Evolutionary conservation across 37 sponge, comb jelly and placozoan species (phyloP).

Genomic region (Eunapius fragilis): DNA sequence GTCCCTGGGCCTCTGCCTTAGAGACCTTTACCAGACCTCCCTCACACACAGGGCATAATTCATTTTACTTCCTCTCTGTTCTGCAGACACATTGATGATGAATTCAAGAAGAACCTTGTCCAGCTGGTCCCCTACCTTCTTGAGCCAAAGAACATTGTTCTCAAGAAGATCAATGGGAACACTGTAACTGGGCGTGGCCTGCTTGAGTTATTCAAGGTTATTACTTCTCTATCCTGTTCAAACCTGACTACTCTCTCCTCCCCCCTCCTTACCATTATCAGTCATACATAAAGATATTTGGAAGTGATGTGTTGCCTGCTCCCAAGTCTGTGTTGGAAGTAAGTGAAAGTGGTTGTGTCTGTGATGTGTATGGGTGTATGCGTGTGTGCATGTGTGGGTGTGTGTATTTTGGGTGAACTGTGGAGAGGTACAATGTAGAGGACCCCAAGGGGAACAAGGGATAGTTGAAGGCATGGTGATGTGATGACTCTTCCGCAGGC

Average conservation of each 20-base stretch:
- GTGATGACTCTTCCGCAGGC: slow-evolving; percentile 55
- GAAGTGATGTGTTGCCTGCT: slow-evolving; percentile 89
- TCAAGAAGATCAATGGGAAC: slow-evolving; percentile 90
- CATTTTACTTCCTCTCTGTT: neutral
- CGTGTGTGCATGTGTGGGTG: too few relatives aligned
- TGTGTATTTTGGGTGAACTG: too few relatives aligned
- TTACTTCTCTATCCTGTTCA: too few relatives aligned
- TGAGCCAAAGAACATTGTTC: slow-evolving; percentile 63
- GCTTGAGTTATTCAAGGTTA: slow-evolving; percentile 88
- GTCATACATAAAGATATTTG: slow-evolving; percentile 94
- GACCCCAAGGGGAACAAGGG: neutral
- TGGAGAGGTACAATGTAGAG: too few relatives aligned
- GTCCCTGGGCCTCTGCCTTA: neutral
- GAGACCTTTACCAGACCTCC: too few relatives aligned
- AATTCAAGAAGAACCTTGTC: slow-evolving; percentile 65
- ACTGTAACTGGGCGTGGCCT: slow-evolving; percentile 86
- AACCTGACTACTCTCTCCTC: neutral
- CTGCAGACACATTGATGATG: slow-evolving; percentile 88
- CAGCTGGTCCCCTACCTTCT: slow-evolving; percentile 79
- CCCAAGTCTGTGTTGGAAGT: slow-evolving; percentile 94
- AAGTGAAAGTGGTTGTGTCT: neutral
- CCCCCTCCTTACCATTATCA: slow-evolving; percentile 16
- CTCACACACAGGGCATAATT: neutral
- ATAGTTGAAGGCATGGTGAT: too few relatives aligned
- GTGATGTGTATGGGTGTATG: slow-evolving; percentile 2